Evolutionary conservation across 1,140 invertebrate genomes (phyloP).

Genomic region (Hyles vespertilio): DNA sequence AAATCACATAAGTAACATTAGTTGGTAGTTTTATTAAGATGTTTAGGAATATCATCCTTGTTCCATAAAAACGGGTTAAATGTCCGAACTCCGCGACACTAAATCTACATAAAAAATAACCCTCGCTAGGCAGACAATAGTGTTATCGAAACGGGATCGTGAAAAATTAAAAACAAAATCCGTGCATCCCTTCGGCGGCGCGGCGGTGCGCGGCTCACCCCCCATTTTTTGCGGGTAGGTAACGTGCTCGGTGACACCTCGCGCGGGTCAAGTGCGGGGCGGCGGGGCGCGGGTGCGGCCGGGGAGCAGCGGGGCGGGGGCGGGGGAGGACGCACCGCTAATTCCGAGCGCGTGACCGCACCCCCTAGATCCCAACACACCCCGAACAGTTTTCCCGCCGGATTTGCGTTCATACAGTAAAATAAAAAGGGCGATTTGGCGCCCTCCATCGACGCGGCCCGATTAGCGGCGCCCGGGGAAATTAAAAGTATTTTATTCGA

Average conservation of each 20-base stretch:
- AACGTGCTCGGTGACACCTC: conserved; percentile 65
- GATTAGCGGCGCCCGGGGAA: conserved; percentile 73
- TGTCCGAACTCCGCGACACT: not conserved
- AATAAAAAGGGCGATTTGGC: conserved; percentile 74
- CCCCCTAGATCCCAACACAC: conserved; percentile 23
- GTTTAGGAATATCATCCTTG: no score
- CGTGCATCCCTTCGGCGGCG: conserved; percentile 24
- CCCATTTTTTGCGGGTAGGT: conserved; percentile 60
- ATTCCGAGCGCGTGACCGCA: conserved; percentile 64
- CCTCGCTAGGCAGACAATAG: conserved; percentile 24
- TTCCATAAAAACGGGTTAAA: no score
- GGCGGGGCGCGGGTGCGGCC: conserved; percentile 22
- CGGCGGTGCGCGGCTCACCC: conserved; percentile 33
- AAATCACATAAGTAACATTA: no score
- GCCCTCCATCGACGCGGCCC: conserved; percentile 64
- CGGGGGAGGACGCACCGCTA: conserved; percentile 38
- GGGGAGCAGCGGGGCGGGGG: conserved; percentile 29
- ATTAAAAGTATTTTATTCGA: conserved; percentile 75
- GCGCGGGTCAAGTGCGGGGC: conserved; percentile 60
- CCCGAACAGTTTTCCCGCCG: conserved; percentile 60
- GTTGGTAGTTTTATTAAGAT: no score
- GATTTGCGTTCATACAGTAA: conserved; percentile 72
- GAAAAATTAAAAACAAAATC: conserved; percentile 68
- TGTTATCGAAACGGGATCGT: conserved; percentile 51
- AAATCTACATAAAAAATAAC: conserved; percentile 7